Percentiles rank a stretch among this genome's conserved stretches.
Conservation (phyloP, 2,113 vertebrate species). For the Emberiza fucata region DNA sequence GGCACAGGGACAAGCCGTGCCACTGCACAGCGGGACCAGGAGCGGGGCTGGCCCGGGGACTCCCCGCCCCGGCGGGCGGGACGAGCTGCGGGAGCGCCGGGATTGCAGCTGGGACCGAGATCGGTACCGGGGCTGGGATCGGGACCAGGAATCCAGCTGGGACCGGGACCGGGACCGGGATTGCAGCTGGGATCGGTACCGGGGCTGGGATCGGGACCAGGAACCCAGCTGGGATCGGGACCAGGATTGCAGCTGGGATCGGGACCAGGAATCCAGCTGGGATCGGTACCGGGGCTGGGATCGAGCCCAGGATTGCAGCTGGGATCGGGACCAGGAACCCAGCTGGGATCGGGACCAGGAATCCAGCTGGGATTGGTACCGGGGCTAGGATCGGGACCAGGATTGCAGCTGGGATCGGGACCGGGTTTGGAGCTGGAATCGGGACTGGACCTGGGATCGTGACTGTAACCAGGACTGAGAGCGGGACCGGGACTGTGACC, state of each 20-base stretch:
- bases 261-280: neutral
- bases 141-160: no score
- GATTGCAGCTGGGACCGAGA: neutral
- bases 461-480: no score
- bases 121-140: fast-evolving
- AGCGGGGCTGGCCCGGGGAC: neutral
- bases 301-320: no score
- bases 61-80: slow-evolving; percentile 18
- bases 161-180: fast-evolving
- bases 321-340: no score
- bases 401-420: neutral
- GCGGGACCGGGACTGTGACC: fast-evolving
- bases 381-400: neutral
- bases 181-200: no score
- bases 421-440: neutral
- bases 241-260: neutral
- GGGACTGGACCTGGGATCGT: neutral
- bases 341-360: neutral
- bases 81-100: neutral
- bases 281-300: fast-evolving
- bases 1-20: fast-evolving
- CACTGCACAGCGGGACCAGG: fast-evolving
- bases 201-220: neutral
- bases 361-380: no score
- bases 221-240: neutral